Evolutionary conservation across 2,797 vertebrate species (phyloP).

Genomic region (Onychomys torridus): DNA sequence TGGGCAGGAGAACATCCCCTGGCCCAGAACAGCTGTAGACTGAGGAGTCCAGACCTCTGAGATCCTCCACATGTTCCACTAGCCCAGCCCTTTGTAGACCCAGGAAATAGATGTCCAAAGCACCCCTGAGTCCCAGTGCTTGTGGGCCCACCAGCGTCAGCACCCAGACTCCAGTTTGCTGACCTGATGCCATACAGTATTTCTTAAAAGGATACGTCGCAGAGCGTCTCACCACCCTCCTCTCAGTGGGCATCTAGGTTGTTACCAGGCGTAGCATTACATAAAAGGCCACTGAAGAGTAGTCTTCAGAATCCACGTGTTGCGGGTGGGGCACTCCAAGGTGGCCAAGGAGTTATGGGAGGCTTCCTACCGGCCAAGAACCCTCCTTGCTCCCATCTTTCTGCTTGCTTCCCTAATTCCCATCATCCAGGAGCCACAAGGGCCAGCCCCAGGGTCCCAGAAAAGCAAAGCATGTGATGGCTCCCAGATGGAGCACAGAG

Average conservation of each 20-base stretch:
- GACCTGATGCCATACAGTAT: not conserved
- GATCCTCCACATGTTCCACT: not conserved
- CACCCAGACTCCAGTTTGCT: not conserved
- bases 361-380: not conserved
- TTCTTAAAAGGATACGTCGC: not conserved
- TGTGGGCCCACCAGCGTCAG: rapidly evolving
- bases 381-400: not conserved
- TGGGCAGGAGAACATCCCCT: not conserved
- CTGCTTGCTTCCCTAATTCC: too few relatives aligned
- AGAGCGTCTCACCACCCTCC: not conserved
- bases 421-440: not conserved
- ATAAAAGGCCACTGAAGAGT: not conserved
- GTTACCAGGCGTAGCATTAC: not conserved
- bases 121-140: rapidly evolving
- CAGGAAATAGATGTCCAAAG: not conserved
- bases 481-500: not conserved
- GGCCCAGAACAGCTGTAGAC: not conserved
- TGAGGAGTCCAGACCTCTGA: not conserved
- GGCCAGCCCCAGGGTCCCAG: not conserved
- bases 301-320: not conserved
- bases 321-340: not conserved
- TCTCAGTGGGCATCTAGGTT: not conserved
- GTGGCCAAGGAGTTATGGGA: not conserved
- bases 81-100: not conserved
- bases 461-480: not conserved